These are phyloP conservation scores for Myrmecophaga tridactyla DNA, from an alignment of 2,113 vertebrate genomes.

Conservation along the genomic window DNA sequence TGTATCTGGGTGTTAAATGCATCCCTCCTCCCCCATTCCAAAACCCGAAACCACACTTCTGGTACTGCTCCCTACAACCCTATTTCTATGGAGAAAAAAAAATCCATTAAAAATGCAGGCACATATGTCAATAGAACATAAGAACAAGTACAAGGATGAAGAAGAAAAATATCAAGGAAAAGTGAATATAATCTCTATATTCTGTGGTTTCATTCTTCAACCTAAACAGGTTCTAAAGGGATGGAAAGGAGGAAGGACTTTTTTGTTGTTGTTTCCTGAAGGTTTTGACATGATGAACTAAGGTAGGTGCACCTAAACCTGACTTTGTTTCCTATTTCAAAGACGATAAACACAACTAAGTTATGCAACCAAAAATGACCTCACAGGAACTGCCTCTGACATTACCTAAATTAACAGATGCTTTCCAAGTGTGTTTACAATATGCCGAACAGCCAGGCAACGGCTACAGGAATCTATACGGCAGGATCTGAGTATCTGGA, in stretches of 20 bases:
- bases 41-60: neutral
- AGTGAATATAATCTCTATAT: neutral
- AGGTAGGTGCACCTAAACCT: neutral
- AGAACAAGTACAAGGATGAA: neutral
- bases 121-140: neutral
- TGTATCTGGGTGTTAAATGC: neutral
- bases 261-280: neutral
- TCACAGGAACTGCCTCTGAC: neutral
- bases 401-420: neutral
- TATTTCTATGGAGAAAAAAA: conserved; percentile 9
- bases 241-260: neutral
- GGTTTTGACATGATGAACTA: neutral
- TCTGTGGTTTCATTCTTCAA: neutral
- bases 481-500: neutral
- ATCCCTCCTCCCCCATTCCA: neutral
- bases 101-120: neutral
- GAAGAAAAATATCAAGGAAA: neutral
- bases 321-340: conserved; percentile 41
- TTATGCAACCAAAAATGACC: neutral
- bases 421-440: neutral
- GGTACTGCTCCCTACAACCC: neutral
- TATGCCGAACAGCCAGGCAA: neutral
- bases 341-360: neutral
- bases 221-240: neutral
- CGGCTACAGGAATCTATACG: neutral